Evolutionary conservation across 2,113 vertebrate species (phyloP).

Genomic region (Pantherophis guttatus): DNA sequence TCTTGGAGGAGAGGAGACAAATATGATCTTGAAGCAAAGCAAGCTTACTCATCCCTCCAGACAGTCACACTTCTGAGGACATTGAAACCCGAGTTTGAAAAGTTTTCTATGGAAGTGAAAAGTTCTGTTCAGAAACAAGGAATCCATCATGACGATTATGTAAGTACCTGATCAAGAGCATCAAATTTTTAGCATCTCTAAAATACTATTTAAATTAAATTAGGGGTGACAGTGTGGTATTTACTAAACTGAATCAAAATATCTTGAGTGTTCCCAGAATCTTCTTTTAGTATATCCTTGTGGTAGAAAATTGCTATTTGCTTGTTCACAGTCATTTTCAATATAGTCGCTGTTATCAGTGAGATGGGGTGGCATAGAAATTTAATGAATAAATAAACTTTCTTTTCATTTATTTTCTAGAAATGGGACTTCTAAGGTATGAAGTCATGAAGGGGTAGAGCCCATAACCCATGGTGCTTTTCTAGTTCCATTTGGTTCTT

Average conservation of each 20-base stretch:
- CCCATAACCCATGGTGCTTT: neutral
- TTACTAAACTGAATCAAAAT: constrained; percentile 25
- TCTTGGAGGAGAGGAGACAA: constrained; percentile 95
- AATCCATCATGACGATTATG: constrained; percentile 83
- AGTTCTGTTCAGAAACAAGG: constrained; percentile 80
- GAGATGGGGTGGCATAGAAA: neutral
- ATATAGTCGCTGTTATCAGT: neutral
- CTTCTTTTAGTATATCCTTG: neutral
- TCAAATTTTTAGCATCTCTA: constrained; percentile 36
- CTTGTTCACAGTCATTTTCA: neutral
- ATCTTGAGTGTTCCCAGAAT: constrained; percentile 16
- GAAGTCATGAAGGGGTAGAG: neutral
- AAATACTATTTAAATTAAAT: constrained; percentile 53
- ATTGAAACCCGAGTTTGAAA: constrained; percentile 92
- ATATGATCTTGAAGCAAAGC: constrained; percentile 86
- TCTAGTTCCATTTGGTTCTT: constrained; percentile 5
- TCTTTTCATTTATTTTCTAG: neutral
- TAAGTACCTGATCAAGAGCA: constrained; percentile 73
- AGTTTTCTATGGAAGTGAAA: constrained; percentile 92
- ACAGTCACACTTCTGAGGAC: constrained; percentile 91
- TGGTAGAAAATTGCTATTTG: constrained; percentile 11
- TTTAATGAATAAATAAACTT: neutral
- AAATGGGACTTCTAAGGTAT: neutral
- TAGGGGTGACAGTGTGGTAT: constrained; percentile 42
- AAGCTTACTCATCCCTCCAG: constrained; percentile 87